Evolutionary conservation across 2,113 vertebrate species (phyloP), one percentile per base, ranked within the genome.

Genomic region (Spermophilus dauricus): DNA sequence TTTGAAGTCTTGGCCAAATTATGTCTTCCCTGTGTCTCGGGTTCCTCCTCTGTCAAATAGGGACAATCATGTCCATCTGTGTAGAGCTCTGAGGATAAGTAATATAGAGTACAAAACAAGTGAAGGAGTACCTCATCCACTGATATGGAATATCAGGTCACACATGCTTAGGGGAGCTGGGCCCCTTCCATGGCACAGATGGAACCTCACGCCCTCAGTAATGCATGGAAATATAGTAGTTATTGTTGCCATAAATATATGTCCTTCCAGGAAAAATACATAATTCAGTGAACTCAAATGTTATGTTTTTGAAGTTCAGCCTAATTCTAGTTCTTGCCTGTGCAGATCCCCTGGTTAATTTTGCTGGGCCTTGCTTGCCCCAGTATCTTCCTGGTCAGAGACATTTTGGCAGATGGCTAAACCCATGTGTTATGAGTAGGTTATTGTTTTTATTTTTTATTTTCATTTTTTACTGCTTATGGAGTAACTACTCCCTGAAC

Each of bases 191-290:
- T 63, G 76, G 10, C 34, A 88, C 67, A 91, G 51, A 56, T 10
- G 37, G 73, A 34, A n/a, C 13, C 26, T 83, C 24, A 16, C 4
- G 53, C 56, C 11, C 24, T 87, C 56, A 37, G 63, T 24, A 56
- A n/a, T 53, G 51, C 18, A 48, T 51, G 34, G 51, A 39, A 22
- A 77, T 13, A 6, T 13, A 10, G 16, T 93, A 63, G 65, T 89
- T 94, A 78, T 34, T 84, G 7, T 84, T 93, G 48, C 89, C 83
- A 32, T 82, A 80, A 88, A 58, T 89, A 75, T n/a, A 39, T 53
- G 3, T 30, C 76, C 9, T 83, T 5, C 20, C 26, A 77, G 28
- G 70, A 48, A 75, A 51, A 65, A 28, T 39, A 58, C 24, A 30
- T 48, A 78, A 37, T 67, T 92, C 24, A 91, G 26, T 92, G 39